Evolutionary conservation across 2,888 invertebrate species (phyloP), one percentile per base, ranked within the genome.

Genomic region (Drosophila fungiperda): DNA sequence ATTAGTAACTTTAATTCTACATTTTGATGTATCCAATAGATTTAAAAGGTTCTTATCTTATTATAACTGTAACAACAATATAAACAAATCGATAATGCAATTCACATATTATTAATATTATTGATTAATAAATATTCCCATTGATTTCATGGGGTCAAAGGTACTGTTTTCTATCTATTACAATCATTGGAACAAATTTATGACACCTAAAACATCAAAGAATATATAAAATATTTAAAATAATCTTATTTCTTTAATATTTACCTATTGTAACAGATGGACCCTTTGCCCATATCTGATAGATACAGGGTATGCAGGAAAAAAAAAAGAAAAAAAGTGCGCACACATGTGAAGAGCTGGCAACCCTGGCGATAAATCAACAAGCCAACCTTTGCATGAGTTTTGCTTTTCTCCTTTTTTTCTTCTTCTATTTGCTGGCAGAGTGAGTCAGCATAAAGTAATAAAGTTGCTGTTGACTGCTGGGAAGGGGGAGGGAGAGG

Each of bases 361-460:
- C 68, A 45, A 50, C 70, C 66, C 76, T 36, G 66, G 84, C 81
- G 49, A 86, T 86, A 86, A 86, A 86, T 86, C 86, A 86, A 86
- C 88, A 88, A 75, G 79, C 64, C 84, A 86, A 86, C 89, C 89
- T 86, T 88, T 88, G 89, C 89, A 88, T 88, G 88, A 88, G 74
- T 80, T 72, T 80, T 67, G 61, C 75, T 57, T 57, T 8, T 57
- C 20, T 33, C 1, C 15, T 66, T 84, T 82, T 35, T 60, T 74
- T 62, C 11, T 15, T 57, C 40, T 29, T 29, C 15, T 45, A 26
- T 58, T 55, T 61, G 55, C 65, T 36, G 26, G 32, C 5, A 32
- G 55, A 40, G 68, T 85, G 85, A 85, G 82, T 85, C 85, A 87
- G 88, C 88, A 80, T 20, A 85, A 85, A 87, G 85, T 87, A 82